phyloP scores from a whole-genome alignment of 2,113 vertebrate genomes.

The Capreolus pygargus region DNA sequence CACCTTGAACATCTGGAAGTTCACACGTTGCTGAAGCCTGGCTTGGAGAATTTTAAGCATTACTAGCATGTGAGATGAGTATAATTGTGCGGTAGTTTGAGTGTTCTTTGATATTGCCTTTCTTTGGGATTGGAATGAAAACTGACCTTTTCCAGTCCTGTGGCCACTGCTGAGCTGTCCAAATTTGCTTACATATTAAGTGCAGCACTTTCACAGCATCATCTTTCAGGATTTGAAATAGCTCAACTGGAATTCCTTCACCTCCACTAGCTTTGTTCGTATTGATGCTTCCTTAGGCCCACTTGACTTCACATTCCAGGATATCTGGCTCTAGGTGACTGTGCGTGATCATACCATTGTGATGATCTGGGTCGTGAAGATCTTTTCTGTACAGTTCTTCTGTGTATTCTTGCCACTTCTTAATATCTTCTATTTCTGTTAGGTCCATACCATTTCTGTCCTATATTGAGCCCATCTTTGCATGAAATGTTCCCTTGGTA shows the following conservation, averaged over 20 bases:
- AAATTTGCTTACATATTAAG: background rate
- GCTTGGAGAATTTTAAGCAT: background rate
- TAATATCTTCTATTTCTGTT: background rate
- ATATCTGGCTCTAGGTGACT: background rate
- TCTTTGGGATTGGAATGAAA: background rate
- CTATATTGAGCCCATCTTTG: background rate
- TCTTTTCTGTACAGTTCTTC: background rate
- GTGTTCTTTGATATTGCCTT: background rate
- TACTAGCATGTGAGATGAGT: background rate
- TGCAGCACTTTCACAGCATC: background rate
- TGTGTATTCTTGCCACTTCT: background rate
- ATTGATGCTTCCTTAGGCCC: background rate
- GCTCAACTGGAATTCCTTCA: background rate
- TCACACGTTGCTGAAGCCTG: background rate
- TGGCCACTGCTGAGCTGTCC: background rate
- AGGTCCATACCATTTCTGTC: background rate
- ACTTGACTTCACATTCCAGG: background rate
- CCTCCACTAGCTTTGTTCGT: background rate
- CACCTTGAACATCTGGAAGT: background rate
- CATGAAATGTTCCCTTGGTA: background rate
- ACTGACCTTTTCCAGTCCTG: background rate
- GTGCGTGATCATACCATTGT: background rate
- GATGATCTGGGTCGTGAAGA: no score
- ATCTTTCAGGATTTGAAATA: background rate
- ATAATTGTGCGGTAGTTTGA: background rate